Evolutionary conservation across 2,888 invertebrate genomes (phyloP), one percentile per base, ranked within the genome.

Genomic region (Mechanitis mazaeus): DNA sequence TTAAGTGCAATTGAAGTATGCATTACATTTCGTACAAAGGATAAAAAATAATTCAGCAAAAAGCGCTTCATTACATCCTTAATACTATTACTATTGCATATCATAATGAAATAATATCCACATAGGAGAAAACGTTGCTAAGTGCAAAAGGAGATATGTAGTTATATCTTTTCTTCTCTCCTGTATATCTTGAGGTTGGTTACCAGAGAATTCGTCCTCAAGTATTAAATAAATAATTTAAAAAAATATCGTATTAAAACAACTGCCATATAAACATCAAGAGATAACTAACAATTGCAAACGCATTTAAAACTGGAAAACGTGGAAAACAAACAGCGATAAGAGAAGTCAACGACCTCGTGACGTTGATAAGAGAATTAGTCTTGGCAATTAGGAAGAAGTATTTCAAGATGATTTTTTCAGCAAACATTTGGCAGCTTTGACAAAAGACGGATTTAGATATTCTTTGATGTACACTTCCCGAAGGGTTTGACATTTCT

Each of bases 371-470:
- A 68, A 74, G 68, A 64, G 66, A 72, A 72, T 71, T 71, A 71
- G 68, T 68, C 31, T 45, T 65, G 68, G 72, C 73, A 74, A 74
- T 75, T 74, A 74, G 73, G 70, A 67, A 71, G 77, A 75, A 70
- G 67, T 81, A 79, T 80, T 78, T 77, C 67, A 64, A 75, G 76
- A 73, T 71, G 76, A 74, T 75, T 81, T 72, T 81, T 83, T 79
- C 67, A 72, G 78, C 77, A 70, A 79, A 74, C 67, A 68, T 83
- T 83, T 84, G 84, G 84, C 84, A 83, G 72, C 75, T 63, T 53
- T 65, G 63, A 61, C 69, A 46, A 58, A 20, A 59, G 56, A 68
- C 73, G 31, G 68, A 71, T 74, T 72, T 74, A 75, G 72, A 69
- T 45, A 3, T 42, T 50, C 67, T 68, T 68, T 71, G 69, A 69